Evolutionary conservation across 2,888 invertebrate species (phyloP).

Genomic region (Hipparchia semele): DNA sequence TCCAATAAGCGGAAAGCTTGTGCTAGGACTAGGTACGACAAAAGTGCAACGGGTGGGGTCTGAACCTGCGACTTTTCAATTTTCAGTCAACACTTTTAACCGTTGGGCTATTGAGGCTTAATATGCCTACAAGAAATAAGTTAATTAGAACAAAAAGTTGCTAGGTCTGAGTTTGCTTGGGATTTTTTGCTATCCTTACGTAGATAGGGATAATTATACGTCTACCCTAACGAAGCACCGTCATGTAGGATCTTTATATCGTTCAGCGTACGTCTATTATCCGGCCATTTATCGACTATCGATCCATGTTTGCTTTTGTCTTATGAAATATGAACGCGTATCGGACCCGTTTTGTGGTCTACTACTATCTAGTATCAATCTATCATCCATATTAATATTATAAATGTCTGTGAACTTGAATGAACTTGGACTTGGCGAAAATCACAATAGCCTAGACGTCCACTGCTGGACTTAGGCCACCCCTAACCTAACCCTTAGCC

Average conservation of each 20-base stretch:
- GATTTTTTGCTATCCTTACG: conserved; percentile 21
- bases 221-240: conserved; percentile 23
- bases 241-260: conserved; percentile 26
- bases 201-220: conserved; percentile 17
- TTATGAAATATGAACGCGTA: conserved; percentile 34
- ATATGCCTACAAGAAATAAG: not conserved
- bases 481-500: too few species aligned
- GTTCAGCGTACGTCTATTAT: conserved; percentile 26
- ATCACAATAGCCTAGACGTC: too few species aligned
- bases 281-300: conserved; percentile 33
- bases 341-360: conserved; percentile 13
- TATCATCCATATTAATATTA: not conserved
- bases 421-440: too few species aligned
- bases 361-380: not conserved
- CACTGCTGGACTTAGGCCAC: too few species aligned
- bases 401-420: not conserved
- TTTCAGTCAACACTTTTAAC: too few species aligned
- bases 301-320: conserved; percentile 37
- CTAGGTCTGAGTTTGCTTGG: not conserved
- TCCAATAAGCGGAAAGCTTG: too few species aligned
- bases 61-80: too few species aligned
- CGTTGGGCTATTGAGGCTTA: too few species aligned
- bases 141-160: too few species aligned
- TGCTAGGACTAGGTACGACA: too few species aligned
- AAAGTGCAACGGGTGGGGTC: too few species aligned